Percentiles rank a stretch among this genome's conserved stretches.
Evolutionary conservation across 2,888 invertebrate genomes (phyloP).

Genomic region (Epinotia brunnichana): DNA sequence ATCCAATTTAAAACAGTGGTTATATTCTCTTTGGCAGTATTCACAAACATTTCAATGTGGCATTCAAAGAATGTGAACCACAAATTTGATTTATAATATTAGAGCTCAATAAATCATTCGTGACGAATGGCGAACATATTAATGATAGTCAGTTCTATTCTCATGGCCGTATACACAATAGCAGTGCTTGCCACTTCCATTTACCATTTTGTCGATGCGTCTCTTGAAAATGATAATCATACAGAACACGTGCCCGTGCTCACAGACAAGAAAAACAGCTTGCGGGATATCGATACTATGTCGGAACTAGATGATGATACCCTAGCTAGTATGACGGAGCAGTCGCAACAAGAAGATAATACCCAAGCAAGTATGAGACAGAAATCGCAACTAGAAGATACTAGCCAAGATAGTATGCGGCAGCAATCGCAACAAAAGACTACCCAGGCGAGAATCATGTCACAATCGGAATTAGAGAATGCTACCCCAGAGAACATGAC

Average conservation of each 20-base stretch:
- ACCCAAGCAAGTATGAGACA: background rate
- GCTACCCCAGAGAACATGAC: background rate
- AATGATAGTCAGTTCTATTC: slow-evolving; percentile 6
- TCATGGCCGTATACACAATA: slow-evolving; percentile 10
- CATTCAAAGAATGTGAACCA: background rate
- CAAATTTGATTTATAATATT: background rate
- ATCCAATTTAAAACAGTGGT: too few species aligned
- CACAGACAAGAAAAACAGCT: background rate
- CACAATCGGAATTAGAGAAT: background rate
- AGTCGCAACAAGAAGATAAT: background rate
- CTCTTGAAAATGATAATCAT: background rate
- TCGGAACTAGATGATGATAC: background rate
- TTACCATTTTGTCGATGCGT: slow-evolving; percentile 22
- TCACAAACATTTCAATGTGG: too few species aligned
- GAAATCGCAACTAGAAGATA: background rate
- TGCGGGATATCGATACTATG: background rate
- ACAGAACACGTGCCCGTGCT: background rate
- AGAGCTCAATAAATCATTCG: background rate
- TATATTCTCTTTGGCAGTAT: too few species aligned
- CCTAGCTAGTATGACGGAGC: background rate
- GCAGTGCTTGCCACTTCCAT: slow-evolving; percentile 1
- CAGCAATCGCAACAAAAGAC: background rate
- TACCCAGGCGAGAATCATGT: background rate
- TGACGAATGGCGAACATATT: slow-evolving; percentile 5
- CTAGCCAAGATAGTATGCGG: background rate